These are phyloP conservation scores for Philonicus albiceps DNA, from an alignment of 2,888 invertebrate genomes.

Conservation along the genomic window DNA sequence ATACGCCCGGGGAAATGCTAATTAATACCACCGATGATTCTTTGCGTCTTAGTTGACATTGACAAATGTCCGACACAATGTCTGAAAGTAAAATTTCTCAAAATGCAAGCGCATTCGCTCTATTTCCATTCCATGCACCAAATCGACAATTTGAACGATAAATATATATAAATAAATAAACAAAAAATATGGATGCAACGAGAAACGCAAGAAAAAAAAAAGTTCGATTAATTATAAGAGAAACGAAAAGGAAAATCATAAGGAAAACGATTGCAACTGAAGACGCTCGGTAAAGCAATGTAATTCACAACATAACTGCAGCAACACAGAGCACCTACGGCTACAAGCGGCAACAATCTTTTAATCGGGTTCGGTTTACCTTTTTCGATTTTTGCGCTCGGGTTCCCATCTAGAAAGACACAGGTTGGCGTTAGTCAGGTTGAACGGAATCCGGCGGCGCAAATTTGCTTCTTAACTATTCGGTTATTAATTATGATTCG, in stretches of 20 bases:
- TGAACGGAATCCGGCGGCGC: not conserved
- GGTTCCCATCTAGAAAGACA: conserved; percentile 62
- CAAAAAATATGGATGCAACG: not conserved
- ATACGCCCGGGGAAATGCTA: not conserved
- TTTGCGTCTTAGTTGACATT: not conserved
- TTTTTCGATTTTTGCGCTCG: conserved; percentile 64
- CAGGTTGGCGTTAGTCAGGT: conserved; percentile 23
- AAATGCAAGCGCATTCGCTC: not conserved
- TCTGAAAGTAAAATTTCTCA: not conserved
- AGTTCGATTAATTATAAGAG: not conserved
- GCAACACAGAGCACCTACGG: not conserved
- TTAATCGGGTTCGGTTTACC: conserved; percentile 51
- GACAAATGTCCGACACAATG: not conserved
- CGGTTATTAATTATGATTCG: not conserved
- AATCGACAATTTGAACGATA: not conserved
- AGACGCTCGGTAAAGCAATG: not conserved
- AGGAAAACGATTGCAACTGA: not conserved
- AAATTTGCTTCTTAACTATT: not conserved
- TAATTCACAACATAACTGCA: not conserved
- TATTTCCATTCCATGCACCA: not conserved
- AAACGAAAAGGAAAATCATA: not conserved
- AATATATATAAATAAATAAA: not conserved
- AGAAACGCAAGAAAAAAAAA: not conserved
- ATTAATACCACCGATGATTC: not conserved
- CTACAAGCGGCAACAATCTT: not conserved